phyloP scores from a whole-genome alignment of 2,888 invertebrate species.

The Philopedon plagiatum region DNA sequence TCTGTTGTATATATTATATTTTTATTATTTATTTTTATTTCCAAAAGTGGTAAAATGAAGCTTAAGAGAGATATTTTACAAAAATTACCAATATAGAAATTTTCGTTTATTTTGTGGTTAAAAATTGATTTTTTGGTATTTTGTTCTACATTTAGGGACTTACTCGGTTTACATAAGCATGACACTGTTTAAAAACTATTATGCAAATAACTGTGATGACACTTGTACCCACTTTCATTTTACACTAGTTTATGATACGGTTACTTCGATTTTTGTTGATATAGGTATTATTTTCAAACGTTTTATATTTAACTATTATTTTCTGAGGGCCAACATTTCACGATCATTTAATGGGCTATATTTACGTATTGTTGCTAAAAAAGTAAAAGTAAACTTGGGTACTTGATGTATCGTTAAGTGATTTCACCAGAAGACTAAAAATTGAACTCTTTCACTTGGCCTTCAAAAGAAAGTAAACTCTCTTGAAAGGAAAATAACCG shows the following conservation, averaged over 20 bases:
- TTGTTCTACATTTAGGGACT: constrained; percentile 8
- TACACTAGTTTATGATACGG: constrained; percentile 1
- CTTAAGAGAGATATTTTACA: too few species aligned
- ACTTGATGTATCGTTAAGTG: constrained; percentile 23
- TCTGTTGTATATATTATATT: too few species aligned
- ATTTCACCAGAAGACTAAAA: constrained; percentile 42
- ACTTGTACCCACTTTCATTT: constrained; percentile 41
- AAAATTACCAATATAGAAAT: too few species aligned
- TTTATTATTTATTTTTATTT: too few species aligned
- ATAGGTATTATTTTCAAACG: too few species aligned
- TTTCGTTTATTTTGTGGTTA: neutral
- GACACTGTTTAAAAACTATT: constrained; percentile 30
- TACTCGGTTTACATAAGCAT: constrained; percentile 25
- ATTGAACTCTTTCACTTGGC: constrained; percentile 45
- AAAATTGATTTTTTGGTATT: neutral
- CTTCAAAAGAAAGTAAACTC: constrained; percentile 51
- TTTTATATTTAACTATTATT: neutral
- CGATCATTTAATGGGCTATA: neutral
- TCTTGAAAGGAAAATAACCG: constrained; percentile 24
- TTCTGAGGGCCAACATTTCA: neutral
- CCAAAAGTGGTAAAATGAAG: too few species aligned
- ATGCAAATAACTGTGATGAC: constrained; percentile 33
- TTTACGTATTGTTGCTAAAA: constrained; percentile 29
- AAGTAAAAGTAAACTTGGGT: constrained; percentile 32
- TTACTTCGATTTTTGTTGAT: too few species aligned